These are phyloP conservation scores for Python bivittatus DNA, from an alignment of 2,113 vertebrate species.

Conservation along the genomic window DNA sequence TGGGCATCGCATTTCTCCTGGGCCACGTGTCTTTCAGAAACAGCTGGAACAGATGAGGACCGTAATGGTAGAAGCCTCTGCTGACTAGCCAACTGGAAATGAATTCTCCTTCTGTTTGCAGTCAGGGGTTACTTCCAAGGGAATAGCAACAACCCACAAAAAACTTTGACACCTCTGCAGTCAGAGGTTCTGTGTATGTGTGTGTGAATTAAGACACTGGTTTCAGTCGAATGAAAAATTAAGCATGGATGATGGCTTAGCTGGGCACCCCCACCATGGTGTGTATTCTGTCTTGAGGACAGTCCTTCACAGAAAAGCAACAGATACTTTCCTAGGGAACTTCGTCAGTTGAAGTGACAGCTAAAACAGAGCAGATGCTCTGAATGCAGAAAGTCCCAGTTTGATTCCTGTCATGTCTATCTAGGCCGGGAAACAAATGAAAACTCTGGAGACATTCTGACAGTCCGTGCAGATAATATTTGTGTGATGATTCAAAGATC, in stretches of 20 bases:
- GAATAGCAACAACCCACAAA: not conserved
- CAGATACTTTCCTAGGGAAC: not conserved
- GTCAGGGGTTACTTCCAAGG: not conserved
- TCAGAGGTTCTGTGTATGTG: not conserved
- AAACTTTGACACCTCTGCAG: not conserved
- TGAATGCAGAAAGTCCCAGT: not conserved
- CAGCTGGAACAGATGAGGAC: not conserved
- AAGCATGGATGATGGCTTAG: not conserved
- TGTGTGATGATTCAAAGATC: not conserved
- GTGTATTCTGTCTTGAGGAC: not conserved
- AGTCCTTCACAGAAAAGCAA: not conserved
- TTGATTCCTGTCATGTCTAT: not conserved
- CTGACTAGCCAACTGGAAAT: not conserved
- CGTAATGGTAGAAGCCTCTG: not conserved
- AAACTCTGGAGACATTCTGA: not conserved
- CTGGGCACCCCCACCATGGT: not conserved
- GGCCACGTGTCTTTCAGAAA: not conserved
- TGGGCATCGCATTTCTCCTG: not conserved
- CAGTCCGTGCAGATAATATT: not conserved
- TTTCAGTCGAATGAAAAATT: not conserved
- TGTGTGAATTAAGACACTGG: not conserved
- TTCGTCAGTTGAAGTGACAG: not conserved
- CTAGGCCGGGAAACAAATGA: not conserved
- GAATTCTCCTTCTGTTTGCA: not conserved
- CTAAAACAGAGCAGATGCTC: not conserved